Conservation (phyloP, 1,140 invertebrate species). For the Leptinotarsa undecemlineata region DNA sequence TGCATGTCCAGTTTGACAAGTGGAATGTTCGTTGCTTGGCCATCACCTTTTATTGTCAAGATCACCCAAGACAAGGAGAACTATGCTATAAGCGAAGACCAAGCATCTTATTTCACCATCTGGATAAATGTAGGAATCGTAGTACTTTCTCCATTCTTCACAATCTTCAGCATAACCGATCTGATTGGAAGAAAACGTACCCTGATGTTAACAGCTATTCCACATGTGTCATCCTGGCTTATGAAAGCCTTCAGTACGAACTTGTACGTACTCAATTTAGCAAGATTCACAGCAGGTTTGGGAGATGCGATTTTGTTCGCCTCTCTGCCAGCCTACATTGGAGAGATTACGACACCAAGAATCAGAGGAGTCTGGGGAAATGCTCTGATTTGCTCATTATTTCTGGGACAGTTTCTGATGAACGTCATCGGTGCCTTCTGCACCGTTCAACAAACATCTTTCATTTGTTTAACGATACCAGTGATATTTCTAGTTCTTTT, state of each 20-base stretch:
- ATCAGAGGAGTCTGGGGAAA: conserved; percentile 49
- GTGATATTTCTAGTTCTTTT: conserved; percentile 51
- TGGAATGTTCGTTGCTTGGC: conserved; percentile 26
- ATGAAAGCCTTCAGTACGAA: conserved; percentile 29
- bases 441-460: conserved; percentile 30
- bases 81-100: conserved; percentile 27
- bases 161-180: conserved; percentile 21
- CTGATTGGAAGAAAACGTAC: conserved; percentile 43
- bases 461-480: conserved; percentile 32
- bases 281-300: conserved; percentile 41
- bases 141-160: neutral
- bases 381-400: conserved; percentile 56
- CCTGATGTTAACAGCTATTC: conserved; percentile 25
- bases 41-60: conserved; percentile 23
- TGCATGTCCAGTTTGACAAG: neutral
- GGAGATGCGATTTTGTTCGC: conserved; percentile 41
- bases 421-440: conserved; percentile 47
- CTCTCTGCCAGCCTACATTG: conserved; percentile 40
- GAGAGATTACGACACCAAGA: conserved; percentile 45
- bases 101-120: conserved; percentile 21
- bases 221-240: conserved; percentile 19
- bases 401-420: conserved; percentile 56
- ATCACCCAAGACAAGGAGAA: conserved; percentile 19
- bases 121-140: neutral
- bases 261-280: conserved; percentile 51